Conservation (phyloP, 2,113 vertebrate species). For the Pituophis catenifer region DNA sequence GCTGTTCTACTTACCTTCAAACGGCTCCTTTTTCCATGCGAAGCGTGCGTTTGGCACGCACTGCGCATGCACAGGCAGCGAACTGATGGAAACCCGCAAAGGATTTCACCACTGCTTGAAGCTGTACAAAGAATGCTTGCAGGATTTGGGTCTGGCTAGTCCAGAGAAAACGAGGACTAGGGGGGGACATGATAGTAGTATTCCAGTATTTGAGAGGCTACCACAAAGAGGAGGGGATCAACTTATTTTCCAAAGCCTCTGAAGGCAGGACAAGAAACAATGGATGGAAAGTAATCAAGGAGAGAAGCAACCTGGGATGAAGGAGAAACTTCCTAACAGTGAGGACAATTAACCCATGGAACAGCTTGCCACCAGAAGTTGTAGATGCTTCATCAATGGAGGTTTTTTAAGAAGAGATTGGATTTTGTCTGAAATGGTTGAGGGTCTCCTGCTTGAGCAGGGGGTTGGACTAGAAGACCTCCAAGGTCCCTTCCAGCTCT, state of each 20-base stretch:
- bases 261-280: neutral
- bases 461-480: neutral
- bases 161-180: neutral
- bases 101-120: no score
- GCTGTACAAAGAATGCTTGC: neutral
- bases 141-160: neutral
- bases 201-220: no score
- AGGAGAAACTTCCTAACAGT: no score
- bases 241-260: neutral
- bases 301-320: neutral
- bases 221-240: neutral
- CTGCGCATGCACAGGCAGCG: no score
- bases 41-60: no score
- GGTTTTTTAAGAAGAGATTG: neutral
- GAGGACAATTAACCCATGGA: neutral
- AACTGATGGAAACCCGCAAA: no score
- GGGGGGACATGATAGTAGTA: no score
- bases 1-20: no score
- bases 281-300: neutral
- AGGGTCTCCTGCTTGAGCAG: no score
- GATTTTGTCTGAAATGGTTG: neutral
- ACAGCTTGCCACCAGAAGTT: neutral
- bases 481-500: no score
- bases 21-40: no score
- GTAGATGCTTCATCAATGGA: neutral